These are phyloP conservation scores for Bombyx mandarina DNA, from an alignment of 1,140 invertebrate species.

Conservation along the genomic window DNA sequence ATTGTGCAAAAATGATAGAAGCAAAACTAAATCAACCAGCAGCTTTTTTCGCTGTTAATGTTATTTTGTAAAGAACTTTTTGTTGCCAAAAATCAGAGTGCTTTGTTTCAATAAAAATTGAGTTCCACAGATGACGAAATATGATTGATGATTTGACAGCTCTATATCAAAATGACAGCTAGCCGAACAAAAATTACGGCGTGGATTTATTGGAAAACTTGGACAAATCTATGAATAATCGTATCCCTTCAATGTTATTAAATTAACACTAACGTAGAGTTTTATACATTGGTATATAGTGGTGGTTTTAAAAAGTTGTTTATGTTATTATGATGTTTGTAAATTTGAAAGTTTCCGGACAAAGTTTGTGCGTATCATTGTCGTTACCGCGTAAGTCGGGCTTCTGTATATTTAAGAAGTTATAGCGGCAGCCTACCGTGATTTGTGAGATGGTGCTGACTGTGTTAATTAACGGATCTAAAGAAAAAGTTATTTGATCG, in stretches of 20 bases:
- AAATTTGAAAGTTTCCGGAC: slow-evolving; percentile 57
- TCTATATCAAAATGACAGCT: slow-evolving; percentile 22
- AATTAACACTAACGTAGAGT: too few species aligned
- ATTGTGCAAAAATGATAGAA: too few species aligned
- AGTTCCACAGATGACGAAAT: slow-evolving; percentile 30
- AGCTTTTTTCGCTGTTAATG: too few species aligned
- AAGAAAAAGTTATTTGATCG: slow-evolving; percentile 54
- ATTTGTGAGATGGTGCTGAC: slow-evolving; percentile 48
- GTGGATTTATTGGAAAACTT: slow-evolving; percentile 61
- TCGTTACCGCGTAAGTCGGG: slow-evolving; percentile 43
- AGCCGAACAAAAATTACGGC: slow-evolving; percentile 51
- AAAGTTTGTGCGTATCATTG: slow-evolving; percentile 69
- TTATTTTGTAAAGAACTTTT: too few species aligned
- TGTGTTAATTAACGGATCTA: slow-evolving; percentile 36
- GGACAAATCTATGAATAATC: slow-evolving; percentile 18
- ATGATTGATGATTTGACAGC: slow-evolving; percentile 38
- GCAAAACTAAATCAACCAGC: too few species aligned
- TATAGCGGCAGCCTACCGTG: slow-evolving; percentile 47
- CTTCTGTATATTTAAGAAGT: slow-evolving; percentile 42
- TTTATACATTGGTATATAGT: too few species aligned
- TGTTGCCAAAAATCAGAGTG: too few species aligned
- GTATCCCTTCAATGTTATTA: too few species aligned
- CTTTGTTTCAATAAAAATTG: slow-evolving; percentile 13
- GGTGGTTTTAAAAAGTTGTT: slow-evolving; percentile 21
- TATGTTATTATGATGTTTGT: slow-evolving; percentile 56